phyloP scores from a whole-genome alignment of 2,888 invertebrate species.

The Corbicula japonica region DNA sequence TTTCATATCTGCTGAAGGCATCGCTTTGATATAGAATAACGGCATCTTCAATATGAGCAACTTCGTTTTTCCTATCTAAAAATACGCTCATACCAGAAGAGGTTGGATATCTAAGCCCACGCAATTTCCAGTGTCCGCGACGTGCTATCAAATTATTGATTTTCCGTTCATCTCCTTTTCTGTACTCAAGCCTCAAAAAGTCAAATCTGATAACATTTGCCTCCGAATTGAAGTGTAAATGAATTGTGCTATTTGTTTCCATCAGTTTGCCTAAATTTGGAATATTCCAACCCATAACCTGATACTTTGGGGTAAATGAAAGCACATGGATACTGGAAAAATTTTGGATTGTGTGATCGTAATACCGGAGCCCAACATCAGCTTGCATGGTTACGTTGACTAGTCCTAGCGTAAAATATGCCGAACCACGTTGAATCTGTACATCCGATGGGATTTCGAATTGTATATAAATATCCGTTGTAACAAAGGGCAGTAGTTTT shows the following conservation, averaged over 20 bases:
- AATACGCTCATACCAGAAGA: conserved; percentile 36
- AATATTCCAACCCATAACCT: conserved; percentile 63
- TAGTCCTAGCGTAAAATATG: conserved; percentile 54
- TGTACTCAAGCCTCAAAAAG: conserved; percentile 54
- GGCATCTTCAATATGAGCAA: conserved; percentile 36
- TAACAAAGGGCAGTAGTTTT: conserved; percentile 58
- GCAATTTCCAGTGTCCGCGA: conserved; percentile 26
- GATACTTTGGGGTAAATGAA: conserved; percentile 46
- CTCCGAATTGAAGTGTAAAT: conserved; percentile 50
- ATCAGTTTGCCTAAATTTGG: conserved; percentile 22
- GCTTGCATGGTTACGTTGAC: conserved; percentile 54
- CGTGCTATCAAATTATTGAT: conserved; percentile 17
- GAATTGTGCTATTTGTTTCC: conserved; percentile 24
- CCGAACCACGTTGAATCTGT: conserved; percentile 42
- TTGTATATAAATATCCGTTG: conserved; percentile 48
- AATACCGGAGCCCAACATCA: conserved; percentile 53
- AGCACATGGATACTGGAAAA: conserved; percentile 44
- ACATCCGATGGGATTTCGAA: conserved; percentile 44
- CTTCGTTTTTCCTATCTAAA: conserved; percentile 12
- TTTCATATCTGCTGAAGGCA: conserved; percentile 30
- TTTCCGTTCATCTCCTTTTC: conserved; percentile 39
- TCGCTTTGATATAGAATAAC: conserved; percentile 33
- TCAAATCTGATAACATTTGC: conserved; percentile 63
- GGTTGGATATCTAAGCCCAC: conserved; percentile 43
- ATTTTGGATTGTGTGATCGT: conserved; percentile 13